Evolutionary conservation across 2,888 invertebrate species (phyloP), one percentile per base, ranked within the genome.

Genomic region (Trachelus troglodyta): DNA sequence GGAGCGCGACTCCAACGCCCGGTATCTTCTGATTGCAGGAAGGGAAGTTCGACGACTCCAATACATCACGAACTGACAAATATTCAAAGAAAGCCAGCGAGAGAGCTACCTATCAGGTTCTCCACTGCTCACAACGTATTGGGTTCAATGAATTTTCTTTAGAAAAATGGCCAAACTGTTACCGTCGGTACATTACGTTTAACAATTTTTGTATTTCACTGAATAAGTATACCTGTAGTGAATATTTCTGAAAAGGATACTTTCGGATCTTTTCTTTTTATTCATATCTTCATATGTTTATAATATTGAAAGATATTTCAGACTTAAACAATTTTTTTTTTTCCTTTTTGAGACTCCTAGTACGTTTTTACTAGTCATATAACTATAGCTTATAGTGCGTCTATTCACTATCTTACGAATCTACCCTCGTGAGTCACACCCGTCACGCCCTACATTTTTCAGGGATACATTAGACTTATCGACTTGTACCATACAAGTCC

Each of bases 391-490:
- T 56, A 23, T 9, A 56, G 56, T 40, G 40, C 9, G 40, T 56
- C 56, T 56, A 23, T 56, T 56, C 56, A 68, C 75, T 82, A 80
- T 80, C 80, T 79, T 76, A 69, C 68, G 77, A 73, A 82, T 81
- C 82, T 80, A 80, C 79, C 81, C 81, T 80, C 40, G 79, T 82
- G 81, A 84, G 78, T 83, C 82, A 83, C 80, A 83, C 75, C 76
- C 81, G 83, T 84, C 84, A 85, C 85, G 85, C 85, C 85, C 84
- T 80, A 83, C 81, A 85, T 85, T 83, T 84, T 84, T 83, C 79
- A 79, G 80, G 79, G 79, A 82, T 83, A 84, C 86, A 83, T 85
- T 86, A 84, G 85, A 88, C 87, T 88, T 88, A 88, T 88, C 89
- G 87, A 86, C 86, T 83, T 78, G 80, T 82, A 80, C 80, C 78